Conservation (phyloP, 2,113 vertebrate genomes). For the Tyrannus savana region DNA sequence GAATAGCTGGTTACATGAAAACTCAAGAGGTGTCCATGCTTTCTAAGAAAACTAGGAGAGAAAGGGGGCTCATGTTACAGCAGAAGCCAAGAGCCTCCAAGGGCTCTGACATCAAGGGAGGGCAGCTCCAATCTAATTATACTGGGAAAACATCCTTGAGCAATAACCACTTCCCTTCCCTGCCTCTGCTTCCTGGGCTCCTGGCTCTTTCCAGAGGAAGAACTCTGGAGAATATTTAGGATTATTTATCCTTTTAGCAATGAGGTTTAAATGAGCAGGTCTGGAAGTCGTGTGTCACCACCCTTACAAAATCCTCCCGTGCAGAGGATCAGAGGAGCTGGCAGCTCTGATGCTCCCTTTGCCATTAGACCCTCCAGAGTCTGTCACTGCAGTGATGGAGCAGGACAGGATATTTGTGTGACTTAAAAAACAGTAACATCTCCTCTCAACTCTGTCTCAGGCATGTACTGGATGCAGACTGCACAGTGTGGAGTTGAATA, state of each 20-base stretch:
- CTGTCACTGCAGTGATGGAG: neutral
- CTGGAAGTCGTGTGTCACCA: neutral
- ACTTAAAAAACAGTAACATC: neutral
- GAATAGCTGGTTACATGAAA: neutral
- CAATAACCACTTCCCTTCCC: neutral
- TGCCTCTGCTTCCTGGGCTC: neutral
- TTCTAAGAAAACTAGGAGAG: neutral
- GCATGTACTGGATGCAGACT: neutral
- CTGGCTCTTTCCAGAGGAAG: neutral
- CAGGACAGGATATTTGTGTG: neutral
- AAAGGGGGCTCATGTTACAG: neutral
- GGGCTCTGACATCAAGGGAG: neutral
- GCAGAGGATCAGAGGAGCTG: neutral
- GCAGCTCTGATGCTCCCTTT: neutral
- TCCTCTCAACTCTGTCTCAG: neutral
- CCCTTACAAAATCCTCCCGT: neutral
- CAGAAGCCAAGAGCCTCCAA: neutral
- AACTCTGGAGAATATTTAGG: neutral
- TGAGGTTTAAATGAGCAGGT: neutral
- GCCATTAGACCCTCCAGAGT: neutral
- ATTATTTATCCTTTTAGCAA: neutral
- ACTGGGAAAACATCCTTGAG: neutral
- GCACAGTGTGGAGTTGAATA: accelerated
- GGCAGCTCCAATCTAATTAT: neutral
- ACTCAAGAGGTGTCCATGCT: neutral